Base-by-base conservation (phyloP, 2,797 vertebrate species). In the Pangasius krempfi region DNA sequence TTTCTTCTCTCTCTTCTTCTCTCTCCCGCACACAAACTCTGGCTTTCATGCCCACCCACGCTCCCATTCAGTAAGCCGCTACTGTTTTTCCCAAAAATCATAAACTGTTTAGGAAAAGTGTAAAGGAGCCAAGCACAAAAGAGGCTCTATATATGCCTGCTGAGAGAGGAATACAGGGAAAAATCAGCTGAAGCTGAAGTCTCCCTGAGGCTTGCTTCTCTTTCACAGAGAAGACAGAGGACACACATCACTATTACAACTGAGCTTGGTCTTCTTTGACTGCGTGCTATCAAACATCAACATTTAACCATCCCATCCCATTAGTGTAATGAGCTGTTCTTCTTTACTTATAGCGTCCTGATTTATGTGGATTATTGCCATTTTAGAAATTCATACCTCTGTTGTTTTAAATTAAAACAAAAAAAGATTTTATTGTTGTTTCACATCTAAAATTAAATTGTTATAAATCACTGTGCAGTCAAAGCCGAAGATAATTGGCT, bases 61-160 rank as follows among this genome's bases (percentile, higher is more conserved):
- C 54, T 62, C 40, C 20, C 52, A 52, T 82, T 86, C 84, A 86
- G 20, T 58, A 68, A 82, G 56, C 50, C 50, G 30, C 76, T 84
- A 75, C 84, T 70, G 81, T 72, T 62, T 78, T 37, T 54, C 47
- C 54, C 64, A 16, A 84, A 84, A 86, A 88, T 86, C 66, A 37
- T 30, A 86, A 76, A 88, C 58, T 81, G 82, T 68, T 40, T 62
- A 79, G 37, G 56, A 79, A 81, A 44, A 37, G 62, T 75, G 81
- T 88, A 87, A 88, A 89, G 33, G 56, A 89, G 75, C 64, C n/a
- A 47, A 84, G 50, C 78, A 86, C 60, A 58, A 58, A 73, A 60
- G 58, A 81, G 33, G 47, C 72, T 70, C 68, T 80, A n/a, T n/a
- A n/a, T n/a, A n/a, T n/a, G 83, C 37, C 62, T 84, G 81, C n/a